Conservation (phyloP, 2,113 vertebrate species). For the Pterophyllum scalare region DNA sequence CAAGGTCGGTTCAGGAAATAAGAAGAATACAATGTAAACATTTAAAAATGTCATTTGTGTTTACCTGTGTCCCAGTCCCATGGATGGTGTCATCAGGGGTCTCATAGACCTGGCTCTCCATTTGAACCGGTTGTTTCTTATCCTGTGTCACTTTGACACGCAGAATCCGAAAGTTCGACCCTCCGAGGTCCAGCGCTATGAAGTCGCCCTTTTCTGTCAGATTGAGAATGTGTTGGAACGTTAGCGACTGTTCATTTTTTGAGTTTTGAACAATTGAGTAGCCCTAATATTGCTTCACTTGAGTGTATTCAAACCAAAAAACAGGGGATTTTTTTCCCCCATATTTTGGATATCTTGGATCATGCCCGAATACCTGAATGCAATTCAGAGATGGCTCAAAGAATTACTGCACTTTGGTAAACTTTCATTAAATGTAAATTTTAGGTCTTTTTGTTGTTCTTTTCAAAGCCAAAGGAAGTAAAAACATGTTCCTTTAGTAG, state of each 20-base stretch:
- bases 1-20: neutral
- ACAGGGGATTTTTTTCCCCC: neutral
- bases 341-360: neutral
- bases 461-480: too few species aligned
- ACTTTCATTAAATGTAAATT: neutral
- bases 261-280: neutral
- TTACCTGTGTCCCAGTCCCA: slow-evolving; percentile 91
- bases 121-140: slow-evolving; percentile 93
- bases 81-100: slow-evolving; percentile 95
- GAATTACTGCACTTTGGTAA: neutral
- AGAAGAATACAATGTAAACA: neutral
- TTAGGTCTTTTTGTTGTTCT: neutral
- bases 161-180: slow-evolving; percentile 94
- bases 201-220: slow-evolving; percentile 96
- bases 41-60: neutral
- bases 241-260: neutral
- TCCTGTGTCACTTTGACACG: slow-evolving; percentile 95
- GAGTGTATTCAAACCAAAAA: neutral
- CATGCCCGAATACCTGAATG: rapidly evolving
- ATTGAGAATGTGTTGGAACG: neutral
- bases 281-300: neutral
- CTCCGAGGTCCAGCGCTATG: slow-evolving; percentile 95
- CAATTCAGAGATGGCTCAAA: neutral
- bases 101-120: slow-evolving; percentile 93
- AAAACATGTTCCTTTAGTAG: neutral